Evolutionary conservation across 2,797 vertebrate species (phyloP).

Genomic region (Huso huso): DNA sequence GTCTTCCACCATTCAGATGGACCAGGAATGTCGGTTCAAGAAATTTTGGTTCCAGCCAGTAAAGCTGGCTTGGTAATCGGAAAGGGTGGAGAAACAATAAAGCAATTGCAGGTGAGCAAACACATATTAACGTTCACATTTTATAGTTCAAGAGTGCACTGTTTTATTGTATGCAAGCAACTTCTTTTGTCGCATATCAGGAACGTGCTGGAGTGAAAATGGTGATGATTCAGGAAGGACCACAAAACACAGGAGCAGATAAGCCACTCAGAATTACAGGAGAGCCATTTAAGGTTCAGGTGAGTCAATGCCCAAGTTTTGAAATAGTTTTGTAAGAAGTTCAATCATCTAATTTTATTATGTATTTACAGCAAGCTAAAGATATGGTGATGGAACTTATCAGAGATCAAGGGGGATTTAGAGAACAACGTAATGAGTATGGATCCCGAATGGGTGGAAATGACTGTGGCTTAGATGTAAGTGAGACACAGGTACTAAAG

Average conservation of each 20-base stretch:
- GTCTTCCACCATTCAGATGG: constrained; percentile 91
- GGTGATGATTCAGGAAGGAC: constrained; percentile 98
- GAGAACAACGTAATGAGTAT: constrained; percentile 93
- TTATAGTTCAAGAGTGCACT: background rate
- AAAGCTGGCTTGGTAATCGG: constrained; percentile 97
- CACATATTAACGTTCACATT: background rate
- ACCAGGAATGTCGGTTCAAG: constrained; percentile 90
- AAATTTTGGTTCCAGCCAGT: constrained; percentile 94
- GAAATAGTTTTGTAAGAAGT: no score
- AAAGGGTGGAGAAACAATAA: constrained; percentile 96
- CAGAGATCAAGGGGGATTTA: constrained; percentile 90
- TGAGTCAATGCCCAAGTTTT: constrained; percentile 33
- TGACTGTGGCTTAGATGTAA: constrained; percentile 86
- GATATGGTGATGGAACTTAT: constrained; percentile 99
- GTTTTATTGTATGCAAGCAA: background rate
- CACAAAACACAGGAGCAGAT: constrained; percentile 95
- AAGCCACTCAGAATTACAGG: constrained; percentile 97
- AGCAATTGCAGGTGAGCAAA: constrained; percentile 82
- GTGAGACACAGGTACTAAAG: constrained; percentile 20
- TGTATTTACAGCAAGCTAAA: constrained; percentile 85
- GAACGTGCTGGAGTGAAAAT: constrained; percentile 96
- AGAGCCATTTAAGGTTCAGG: constrained; percentile 97
- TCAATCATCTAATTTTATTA: background rate
- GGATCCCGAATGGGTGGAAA: constrained; percentile 85
- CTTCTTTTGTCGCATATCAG: constrained; percentile 44